These are phyloP conservation scores for Dermolepida albohirtum DNA, from an alignment of 2,888 invertebrate genomes.

Conservation along the genomic window DNA sequence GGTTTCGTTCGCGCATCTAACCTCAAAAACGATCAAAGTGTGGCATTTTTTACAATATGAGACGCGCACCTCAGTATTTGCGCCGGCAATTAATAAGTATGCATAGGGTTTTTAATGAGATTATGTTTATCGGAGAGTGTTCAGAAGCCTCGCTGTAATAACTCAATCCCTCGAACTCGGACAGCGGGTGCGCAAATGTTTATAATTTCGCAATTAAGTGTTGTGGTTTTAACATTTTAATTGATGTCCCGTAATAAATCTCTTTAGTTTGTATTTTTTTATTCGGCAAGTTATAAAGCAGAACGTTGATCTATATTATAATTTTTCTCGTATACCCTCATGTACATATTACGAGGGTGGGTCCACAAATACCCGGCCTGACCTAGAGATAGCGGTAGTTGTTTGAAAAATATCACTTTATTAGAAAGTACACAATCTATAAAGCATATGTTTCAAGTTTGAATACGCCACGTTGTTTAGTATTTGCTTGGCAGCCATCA, in stretches of 20 bases:
- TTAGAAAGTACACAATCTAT: no score
- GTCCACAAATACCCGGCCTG: no score
- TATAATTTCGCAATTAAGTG: slow-evolving; percentile 33
- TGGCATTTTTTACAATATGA: slow-evolving; percentile 15
- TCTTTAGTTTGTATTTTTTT: slow-evolving; percentile 6
- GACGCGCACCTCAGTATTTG: slow-evolving; percentile 18
- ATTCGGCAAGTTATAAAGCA: no score
- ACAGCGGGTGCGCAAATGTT: slow-evolving; percentile 17
- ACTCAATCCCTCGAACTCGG: slow-evolving; percentile 22
- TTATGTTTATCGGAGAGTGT: slow-evolving; percentile 23
- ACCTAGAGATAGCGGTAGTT: no score
- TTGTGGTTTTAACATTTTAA: slow-evolving; percentile 29
- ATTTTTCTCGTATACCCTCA: no score
- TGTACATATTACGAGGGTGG: no score
- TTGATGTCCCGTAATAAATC: slow-evolving; percentile 17
- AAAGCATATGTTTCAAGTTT: no score
- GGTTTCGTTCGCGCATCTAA: slow-evolving; percentile 35
- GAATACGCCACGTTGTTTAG: no score
- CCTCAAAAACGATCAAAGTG: slow-evolving; percentile 21
- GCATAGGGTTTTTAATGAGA: slow-evolving; percentile 38
- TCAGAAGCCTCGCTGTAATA: slow-evolving; percentile 12
- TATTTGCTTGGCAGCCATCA: no score
- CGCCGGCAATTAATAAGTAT: slow-evolving; percentile 30
- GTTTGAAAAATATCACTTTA: no score
- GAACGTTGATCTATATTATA: no score